Evolutionary conservation across 64 coral and sea anemone species (phyloP), one percentile per base, ranked within the genome.

Genomic region (Acropora yongei): DNA sequence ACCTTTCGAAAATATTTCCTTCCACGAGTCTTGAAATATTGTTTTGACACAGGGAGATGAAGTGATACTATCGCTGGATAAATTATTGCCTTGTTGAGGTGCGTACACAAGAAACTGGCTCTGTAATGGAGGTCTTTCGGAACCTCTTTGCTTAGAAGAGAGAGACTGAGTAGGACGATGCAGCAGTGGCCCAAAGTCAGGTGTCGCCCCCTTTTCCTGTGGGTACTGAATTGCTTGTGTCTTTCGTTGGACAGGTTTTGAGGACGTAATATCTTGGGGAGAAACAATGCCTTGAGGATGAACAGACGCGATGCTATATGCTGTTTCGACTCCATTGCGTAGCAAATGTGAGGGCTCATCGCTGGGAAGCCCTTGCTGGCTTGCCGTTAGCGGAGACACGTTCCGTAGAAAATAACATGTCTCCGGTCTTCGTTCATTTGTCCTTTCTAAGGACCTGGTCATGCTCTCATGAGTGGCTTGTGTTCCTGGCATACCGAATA

Each of bases 231-330:
- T 1, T 6, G 6, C 17, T 65, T 47, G 80, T 13, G 60, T 5
- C 3, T 6, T 47, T 17, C 68, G 60, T 14, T n/a, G 61, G 43
- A 14, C 6, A 47, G 18, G 57, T 47, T 18, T 68, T 30, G n/a
- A 14, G 44, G 1, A 8, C 9, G 14, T 16, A 30, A 41, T 84
- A 14, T 0, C 60, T 18, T 42, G 2, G 13, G 80, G 18, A 66
- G 80, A 4, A 84, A 68, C 2, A 17, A 69, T 43, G 7, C 68
- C 58, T 60, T 84, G 80, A 67, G 80, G 80, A 5, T 42, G 80
- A 17, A 84, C 80, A 1, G 80, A 68, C 41, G 80, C 80, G 41
- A 67, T 84, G 58, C 60, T 43, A 84, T 84, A 13, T 16, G 44
- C 60, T 47, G 60, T 16, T 17, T 57, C 55, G 41, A 39, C 20